A percentile compares a stretch with the other conserved stretches of the same genome.
phyloP scores from a whole-genome alignment of 2,888 invertebrate species.

The Amorpha juglandis region DNA sequence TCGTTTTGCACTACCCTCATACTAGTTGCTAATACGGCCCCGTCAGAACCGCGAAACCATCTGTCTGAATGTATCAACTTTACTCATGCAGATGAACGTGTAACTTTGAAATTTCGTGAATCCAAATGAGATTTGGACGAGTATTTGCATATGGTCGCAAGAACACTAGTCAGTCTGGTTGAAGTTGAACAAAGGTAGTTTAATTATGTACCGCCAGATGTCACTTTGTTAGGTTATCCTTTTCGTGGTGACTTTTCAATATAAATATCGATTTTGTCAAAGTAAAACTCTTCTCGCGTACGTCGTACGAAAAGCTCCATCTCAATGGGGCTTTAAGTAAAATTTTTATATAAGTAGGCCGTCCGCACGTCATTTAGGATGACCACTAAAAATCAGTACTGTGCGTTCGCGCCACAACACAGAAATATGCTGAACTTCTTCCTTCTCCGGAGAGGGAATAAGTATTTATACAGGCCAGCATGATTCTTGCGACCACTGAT shows the following conservation, averaged over 20 bases:
- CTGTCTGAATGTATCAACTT: constrained; percentile 11
- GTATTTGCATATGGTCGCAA: constrained; percentile 7
- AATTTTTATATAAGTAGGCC: too few relatives aligned
- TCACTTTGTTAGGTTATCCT: background rate
- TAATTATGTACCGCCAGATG: background rate
- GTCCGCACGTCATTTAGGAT: too few relatives aligned
- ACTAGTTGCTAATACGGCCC: background rate
- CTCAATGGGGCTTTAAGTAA: too few relatives aligned
- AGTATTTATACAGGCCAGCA: too few relatives aligned
- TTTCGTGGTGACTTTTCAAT: background rate
- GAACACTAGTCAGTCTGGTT: background rate
- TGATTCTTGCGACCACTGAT: too few relatives aligned
- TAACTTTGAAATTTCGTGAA: constrained; percentile 2
- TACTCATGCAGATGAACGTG: constrained; percentile 9
- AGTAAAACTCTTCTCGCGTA: background rate
- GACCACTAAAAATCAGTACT: too few relatives aligned
- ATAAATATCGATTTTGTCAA: background rate
- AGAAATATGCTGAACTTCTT: too few relatives aligned
- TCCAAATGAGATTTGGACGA: background rate
- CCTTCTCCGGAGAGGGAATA: too few relatives aligned
- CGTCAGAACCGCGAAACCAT: background rate
- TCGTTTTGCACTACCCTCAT: too few relatives aligned
- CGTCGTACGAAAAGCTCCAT: too few relatives aligned
- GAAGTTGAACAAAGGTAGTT: constrained; percentile 1
- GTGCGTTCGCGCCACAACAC: too few relatives aligned